A percentile compares a stretch with the other conserved stretches of the same genome.
Evolutionary conservation across 2,888 invertebrate genomes (phyloP).

Genomic region (Drosophila dives): DNA sequence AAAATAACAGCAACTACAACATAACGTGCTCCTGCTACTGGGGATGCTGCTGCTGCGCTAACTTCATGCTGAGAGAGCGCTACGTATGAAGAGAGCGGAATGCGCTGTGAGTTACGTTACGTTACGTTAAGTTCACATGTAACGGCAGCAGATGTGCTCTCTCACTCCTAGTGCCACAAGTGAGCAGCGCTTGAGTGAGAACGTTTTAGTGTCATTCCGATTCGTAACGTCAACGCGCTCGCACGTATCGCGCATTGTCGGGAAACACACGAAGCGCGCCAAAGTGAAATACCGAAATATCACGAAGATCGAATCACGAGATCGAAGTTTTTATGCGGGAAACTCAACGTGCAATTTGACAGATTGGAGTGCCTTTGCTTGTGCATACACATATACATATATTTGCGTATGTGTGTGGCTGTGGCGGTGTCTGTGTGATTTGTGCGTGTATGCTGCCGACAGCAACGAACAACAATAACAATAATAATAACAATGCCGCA

Average conservation of each 20-base stretch:
- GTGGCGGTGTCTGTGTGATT: constrained; percentile 10
- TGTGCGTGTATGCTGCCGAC: constrained; percentile 23
- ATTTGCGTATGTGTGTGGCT: constrained; percentile 7
- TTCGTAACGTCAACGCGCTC: constrained; percentile 51
- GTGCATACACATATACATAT: constrained; percentile 1
- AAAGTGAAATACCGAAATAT: constrained; percentile 20
- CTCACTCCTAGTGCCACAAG: constrained; percentile 46
- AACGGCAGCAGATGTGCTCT: constrained; percentile 6
- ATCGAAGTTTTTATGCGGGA: constrained; percentile 53
- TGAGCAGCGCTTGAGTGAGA: constrained; percentile 29
- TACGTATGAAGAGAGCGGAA: constrained; percentile 28
- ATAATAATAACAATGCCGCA: constrained; percentile 56
- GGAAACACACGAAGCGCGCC: constrained; percentile 30
- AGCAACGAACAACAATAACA: constrained; percentile 29
- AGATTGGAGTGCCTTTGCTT: constrained; percentile 8
- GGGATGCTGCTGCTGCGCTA: constrained; percentile 63
- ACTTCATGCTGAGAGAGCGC: constrained; percentile 36
- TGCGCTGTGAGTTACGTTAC: constrained; percentile 9
- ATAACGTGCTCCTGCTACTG: constrained; percentile 47
- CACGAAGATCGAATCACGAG: constrained; percentile 41
- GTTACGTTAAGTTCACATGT: constrained; percentile 7
- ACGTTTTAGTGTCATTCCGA: constrained; percentile 42
- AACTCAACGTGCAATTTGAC: constrained; percentile 5
- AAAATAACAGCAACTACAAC: constrained; percentile 38
- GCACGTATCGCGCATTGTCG: constrained; percentile 51